Evolutionary conservation across 2,797 vertebrate species (phyloP).

Genomic region (Hybognathus amarus): DNA sequence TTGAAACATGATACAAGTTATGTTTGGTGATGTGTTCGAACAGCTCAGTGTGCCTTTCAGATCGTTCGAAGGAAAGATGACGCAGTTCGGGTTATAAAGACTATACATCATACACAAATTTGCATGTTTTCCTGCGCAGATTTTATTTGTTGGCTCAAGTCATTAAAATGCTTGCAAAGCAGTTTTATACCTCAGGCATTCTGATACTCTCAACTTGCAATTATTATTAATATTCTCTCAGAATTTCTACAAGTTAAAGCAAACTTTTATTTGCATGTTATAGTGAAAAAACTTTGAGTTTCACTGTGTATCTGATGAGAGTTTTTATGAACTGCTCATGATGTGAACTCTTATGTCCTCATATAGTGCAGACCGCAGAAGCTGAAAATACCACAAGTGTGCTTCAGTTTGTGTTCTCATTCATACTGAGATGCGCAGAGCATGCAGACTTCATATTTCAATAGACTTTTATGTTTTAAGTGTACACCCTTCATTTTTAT

Average conservation of each 20-base stretch:
- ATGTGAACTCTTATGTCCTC: neutral
- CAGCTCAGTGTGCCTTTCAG: neutral
- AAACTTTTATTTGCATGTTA: neutral
- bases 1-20: slow-evolving; percentile 27
- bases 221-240: neutral
- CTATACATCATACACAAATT: neutral
- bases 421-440: neutral
- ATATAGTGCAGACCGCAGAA: neutral
- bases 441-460: neutral
- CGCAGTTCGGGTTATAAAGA: neutral
- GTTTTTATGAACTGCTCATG: neutral
- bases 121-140: neutral
- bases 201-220: neutral
- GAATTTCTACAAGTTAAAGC: neutral
- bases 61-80: slow-evolving; percentile 5
- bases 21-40: slow-evolving; percentile 14
- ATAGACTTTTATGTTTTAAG: neutral
- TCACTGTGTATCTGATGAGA: neutral
- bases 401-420: neutral
- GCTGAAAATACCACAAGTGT: neutral
- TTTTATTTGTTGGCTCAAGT: neutral
- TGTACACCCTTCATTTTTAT: neutral
- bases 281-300: neutral
- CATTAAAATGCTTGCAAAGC: neutral
- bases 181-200: too few species aligned